Conservation (phyloP, 2,888 invertebrate genomes). For the Clistopyga incitator region DNA sequence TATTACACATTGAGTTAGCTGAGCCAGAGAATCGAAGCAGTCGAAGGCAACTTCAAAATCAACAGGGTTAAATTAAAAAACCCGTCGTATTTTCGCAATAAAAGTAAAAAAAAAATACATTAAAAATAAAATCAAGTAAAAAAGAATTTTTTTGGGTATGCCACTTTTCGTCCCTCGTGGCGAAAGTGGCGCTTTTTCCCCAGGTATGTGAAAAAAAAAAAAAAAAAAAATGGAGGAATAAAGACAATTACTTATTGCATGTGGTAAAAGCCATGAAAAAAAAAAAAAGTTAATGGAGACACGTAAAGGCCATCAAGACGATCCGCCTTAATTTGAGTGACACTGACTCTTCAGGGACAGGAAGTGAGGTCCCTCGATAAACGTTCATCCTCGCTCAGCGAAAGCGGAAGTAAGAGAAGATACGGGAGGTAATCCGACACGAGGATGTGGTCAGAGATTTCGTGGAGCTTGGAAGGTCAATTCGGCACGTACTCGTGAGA, state of each 20-base stretch:
- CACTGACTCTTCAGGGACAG: background rate
- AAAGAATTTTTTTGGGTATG: too few species aligned
- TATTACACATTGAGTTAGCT: background rate
- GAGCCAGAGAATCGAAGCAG: background rate
- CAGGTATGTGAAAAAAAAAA: too few species aligned
- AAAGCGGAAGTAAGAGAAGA: constrained; percentile 25
- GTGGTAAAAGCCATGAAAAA: background rate
- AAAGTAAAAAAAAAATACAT: background rate
- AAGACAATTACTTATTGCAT: background rate
- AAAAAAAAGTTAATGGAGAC: background rate
- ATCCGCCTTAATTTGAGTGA: background rate
- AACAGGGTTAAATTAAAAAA: background rate
- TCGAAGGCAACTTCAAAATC: constrained; percentile 9
- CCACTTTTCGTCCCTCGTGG: too few species aligned
- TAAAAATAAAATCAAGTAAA: background rate
- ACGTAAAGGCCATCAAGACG: constrained; percentile 15
- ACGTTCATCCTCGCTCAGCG: background rate
- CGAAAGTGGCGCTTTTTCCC: too few species aligned
- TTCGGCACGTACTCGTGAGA: constrained; percentile 15
- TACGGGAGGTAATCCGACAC: constrained; percentile 10
- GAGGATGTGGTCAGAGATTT: constrained; percentile 23
- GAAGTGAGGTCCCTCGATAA: constrained; percentile 1
- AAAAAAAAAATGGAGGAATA: too few species aligned
- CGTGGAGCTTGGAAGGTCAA: constrained; percentile 2
- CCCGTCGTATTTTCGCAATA: background rate